A percentile compares a stretch with the other conserved stretches of the same genome.
phyloP scores from a whole-genome alignment of 2,113 vertebrate genomes.

The Ictidomys tridecemlineatus region DNA sequence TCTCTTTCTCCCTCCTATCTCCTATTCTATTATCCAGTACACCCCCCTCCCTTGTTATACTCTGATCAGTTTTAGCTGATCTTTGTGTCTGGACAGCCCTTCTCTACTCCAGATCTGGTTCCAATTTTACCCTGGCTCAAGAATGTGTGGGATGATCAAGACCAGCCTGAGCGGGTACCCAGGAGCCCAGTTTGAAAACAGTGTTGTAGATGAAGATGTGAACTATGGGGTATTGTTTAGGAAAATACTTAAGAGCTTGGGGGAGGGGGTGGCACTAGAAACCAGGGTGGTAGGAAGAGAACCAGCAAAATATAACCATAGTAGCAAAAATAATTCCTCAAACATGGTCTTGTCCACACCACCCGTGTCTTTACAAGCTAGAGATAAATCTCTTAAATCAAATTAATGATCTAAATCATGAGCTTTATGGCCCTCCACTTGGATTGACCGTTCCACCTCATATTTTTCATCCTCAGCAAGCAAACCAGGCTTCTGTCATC shows the following conservation, averaged over 20 bases:
- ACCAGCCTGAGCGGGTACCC: background rate
- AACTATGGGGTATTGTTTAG: background rate
- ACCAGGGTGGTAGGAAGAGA: background rate
- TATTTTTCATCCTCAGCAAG: slow-evolving; percentile 23
- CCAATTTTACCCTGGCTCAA: background rate
- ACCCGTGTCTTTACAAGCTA: background rate
- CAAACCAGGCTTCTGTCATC: background rate
- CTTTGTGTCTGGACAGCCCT: background rate
- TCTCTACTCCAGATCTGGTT: background rate
- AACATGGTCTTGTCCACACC: background rate
- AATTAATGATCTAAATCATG: background rate
- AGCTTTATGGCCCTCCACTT: background rate
- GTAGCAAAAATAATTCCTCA: slow-evolving; percentile 10
- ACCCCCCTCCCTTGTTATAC: background rate
- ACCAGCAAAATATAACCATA: background rate
- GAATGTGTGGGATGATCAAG: background rate
- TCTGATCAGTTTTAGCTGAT: background rate
- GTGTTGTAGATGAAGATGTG: background rate
- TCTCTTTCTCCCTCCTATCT: background rate
- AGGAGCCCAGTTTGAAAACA: background rate
- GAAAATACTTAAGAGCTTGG: background rate
- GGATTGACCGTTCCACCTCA: background rate
- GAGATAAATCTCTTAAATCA: slow-evolving; percentile 46
- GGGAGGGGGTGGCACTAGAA: background rate
- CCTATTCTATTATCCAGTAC: background rate